phyloP scores from a whole-genome alignment of 2,888 invertebrate species.

The Temnothorax unifasciatus region DNA sequence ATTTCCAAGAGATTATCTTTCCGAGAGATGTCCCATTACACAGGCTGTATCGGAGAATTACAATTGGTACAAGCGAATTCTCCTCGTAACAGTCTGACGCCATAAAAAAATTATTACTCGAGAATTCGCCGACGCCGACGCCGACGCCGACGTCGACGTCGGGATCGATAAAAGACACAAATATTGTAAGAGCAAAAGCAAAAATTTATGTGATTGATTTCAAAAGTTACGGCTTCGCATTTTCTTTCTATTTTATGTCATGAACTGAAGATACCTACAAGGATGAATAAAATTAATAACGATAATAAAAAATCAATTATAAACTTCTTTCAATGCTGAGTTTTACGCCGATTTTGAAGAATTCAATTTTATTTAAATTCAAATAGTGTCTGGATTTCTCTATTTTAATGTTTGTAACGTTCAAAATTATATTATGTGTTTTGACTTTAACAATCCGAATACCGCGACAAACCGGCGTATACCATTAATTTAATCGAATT shows the following conservation, averaged over 20 bases:
- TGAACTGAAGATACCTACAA: not conserved
- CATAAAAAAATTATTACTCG: not conserved
- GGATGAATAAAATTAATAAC: not conserved
- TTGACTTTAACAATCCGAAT: not conserved
- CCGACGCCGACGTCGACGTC: no score
- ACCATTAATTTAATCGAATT: not conserved
- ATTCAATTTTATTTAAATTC: not conserved
- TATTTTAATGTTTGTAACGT: not conserved
- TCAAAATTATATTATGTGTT: not conserved
- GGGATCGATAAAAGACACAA: not conserved
- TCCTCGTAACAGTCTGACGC: not conserved
- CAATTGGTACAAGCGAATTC: conserved; percentile 47
- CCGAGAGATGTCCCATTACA: conserved; percentile 44
- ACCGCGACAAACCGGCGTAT: not conserved
- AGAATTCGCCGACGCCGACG: not conserved
- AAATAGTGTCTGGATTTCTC: not conserved
- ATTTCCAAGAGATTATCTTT: conserved; percentile 61
- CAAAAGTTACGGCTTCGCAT: not conserved
- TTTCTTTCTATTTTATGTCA: not conserved
- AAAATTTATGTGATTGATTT: not conserved
- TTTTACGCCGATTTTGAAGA: not conserved
- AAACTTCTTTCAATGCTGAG: not conserved
- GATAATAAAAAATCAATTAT: not conserved
- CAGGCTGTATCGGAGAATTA: conserved; percentile 37
- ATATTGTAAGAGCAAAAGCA: not conserved